Conservation (phyloP, 2,888 invertebrate genomes). For the Mythimna loreyi region DNA sequence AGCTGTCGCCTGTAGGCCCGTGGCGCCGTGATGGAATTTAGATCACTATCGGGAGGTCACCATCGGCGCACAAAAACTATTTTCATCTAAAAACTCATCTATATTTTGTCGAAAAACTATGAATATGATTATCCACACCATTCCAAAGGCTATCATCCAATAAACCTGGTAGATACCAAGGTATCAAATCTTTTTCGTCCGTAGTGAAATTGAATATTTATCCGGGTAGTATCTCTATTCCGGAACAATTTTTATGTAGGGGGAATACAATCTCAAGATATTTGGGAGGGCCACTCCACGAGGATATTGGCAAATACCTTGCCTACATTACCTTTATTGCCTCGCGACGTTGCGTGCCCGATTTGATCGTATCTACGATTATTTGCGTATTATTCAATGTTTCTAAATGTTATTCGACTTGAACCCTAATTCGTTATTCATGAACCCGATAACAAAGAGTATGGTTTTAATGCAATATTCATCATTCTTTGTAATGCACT, state of each 20-base stretch:
- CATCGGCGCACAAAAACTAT: constrained; percentile 73
- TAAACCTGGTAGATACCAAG: constrained; percentile 89
- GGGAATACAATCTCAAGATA: constrained; percentile 90
- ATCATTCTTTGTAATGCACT: constrained; percentile 59
- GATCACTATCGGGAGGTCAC: constrained; percentile 69
- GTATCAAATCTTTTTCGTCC: constrained; percentile 91
- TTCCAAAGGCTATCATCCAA: constrained; percentile 90
- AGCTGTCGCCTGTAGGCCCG: constrained; percentile 58
- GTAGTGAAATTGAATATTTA: constrained; percentile 91
- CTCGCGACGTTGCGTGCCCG: constrained; percentile 85
- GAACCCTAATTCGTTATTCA: constrained; percentile 76
- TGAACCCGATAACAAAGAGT: constrained; percentile 67
- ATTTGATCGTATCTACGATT: constrained; percentile 85
- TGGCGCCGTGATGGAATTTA: constrained; percentile 72
- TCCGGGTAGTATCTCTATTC: constrained; percentile 91
- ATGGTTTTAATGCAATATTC: constrained; percentile 66
- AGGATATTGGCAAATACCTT: constrained; percentile 90
- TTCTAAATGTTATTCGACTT: constrained; percentile 80
- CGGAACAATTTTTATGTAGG: constrained; percentile 90
- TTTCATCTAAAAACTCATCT: constrained; percentile 79
- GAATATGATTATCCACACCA: constrained; percentile 90
- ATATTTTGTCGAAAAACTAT: constrained; percentile 86
- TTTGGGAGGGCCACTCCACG: constrained; percentile 89
- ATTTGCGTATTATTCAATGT: constrained; percentile 85
- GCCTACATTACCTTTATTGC: constrained; percentile 90